These are phyloP conservation scores for Oriolus oriolus DNA, from an alignment of 2,113 vertebrate genomes.

Conservation along the genomic window DNA sequence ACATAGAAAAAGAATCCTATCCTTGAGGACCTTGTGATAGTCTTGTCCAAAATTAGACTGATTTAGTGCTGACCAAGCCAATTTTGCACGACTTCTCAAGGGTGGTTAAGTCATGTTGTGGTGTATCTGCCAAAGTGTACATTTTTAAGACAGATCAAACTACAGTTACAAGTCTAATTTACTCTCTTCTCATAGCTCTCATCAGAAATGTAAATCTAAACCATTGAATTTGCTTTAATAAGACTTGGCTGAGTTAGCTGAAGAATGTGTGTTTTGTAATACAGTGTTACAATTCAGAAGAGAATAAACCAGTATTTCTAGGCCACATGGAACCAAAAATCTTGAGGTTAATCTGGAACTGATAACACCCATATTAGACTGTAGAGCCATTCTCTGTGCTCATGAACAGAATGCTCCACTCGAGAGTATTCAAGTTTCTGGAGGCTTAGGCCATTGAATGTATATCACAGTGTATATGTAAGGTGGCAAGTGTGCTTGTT, in stretches of 20 bases:
- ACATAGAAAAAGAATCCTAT: not conserved
- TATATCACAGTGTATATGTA: fast-evolving
- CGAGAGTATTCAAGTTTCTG: not conserved
- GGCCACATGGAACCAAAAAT: not conserved
- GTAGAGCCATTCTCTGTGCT: not conserved
- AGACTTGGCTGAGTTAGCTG: not conserved
- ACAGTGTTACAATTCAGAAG: not conserved
- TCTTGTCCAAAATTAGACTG: not conserved
- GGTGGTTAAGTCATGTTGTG: not conserved
- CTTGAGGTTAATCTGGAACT: not conserved
- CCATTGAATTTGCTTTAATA: not conserved
- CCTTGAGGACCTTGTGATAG: not conserved
- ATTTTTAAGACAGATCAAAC: not conserved
- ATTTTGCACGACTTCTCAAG: not conserved
- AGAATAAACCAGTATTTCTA: constrained; percentile 43
- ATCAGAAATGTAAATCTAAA: constrained; percentile 7
- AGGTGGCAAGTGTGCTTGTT: not conserved
- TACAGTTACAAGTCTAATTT: not conserved
- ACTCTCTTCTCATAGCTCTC: not conserved
- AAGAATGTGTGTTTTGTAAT: constrained; percentile 22
- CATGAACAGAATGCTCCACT: not conserved
- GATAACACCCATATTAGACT: not conserved
- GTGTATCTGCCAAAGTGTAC: not conserved
- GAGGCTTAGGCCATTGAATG: not conserved
- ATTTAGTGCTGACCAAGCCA: not conserved